These are phyloP conservation scores for Hypothenemus hampei DNA, from an alignment of 1,140 invertebrate genomes.

Conservation along the genomic window DNA sequence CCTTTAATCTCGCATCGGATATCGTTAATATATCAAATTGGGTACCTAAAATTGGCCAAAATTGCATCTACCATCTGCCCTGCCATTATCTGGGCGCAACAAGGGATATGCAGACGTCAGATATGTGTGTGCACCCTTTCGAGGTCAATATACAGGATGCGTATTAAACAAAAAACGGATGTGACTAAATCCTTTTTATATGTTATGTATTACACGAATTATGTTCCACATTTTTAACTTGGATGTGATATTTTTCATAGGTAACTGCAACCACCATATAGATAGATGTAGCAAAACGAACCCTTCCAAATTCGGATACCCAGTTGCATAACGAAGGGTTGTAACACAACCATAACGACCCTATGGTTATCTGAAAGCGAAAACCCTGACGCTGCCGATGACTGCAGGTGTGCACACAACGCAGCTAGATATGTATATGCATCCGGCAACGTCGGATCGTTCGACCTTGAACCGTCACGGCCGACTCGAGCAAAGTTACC, in stretches of 20 bases:
- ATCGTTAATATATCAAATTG: not conserved
- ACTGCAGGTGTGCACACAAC: slow-evolving; percentile 6
- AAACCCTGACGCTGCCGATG: not conserved
- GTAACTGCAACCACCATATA: no score
- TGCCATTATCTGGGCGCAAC: slow-evolving; percentile 5
- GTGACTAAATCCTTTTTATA: no score
- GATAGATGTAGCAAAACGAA: no score
- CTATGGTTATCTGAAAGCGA: not conserved
- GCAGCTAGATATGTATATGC: no score
- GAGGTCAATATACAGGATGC: slow-evolving; percentile 14
- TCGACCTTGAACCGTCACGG: slow-evolving; percentile 25
- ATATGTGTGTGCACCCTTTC: slow-evolving; percentile 5
- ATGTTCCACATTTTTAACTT: no score
- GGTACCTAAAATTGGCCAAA: slow-evolving; percentile 12
- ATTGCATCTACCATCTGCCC: slow-evolving; percentile 25
- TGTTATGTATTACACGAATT: no score
- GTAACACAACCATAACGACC: not conserved
- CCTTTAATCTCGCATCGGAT: not conserved
- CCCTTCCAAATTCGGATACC: no score
- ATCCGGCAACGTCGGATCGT: slow-evolving; percentile 9
- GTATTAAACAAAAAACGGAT: no score
- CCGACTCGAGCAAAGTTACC: slow-evolving; percentile 3
- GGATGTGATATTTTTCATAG: no score
- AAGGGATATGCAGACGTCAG: slow-evolving; percentile 7
- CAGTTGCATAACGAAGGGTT: no score